A percentile compares a stretch with the other conserved stretches of the same genome.
Evolutionary conservation across 92 coral and sea anemone genomes (phyloP).

Genomic region (Zoanthus gigantus): DNA sequence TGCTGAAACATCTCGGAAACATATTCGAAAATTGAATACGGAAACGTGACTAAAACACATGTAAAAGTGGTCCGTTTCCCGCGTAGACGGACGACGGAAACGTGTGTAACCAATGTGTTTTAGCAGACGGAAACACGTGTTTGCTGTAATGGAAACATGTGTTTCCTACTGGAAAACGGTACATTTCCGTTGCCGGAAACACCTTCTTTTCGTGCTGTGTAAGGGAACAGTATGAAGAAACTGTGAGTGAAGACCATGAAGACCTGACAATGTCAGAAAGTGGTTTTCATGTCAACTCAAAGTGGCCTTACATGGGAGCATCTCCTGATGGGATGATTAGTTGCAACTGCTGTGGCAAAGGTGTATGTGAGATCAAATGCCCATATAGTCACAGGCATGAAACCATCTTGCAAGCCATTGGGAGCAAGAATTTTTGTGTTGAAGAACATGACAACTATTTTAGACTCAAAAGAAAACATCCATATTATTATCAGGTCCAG

Average conservation of each 20-base stretch:
- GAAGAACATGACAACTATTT: too few species aligned
- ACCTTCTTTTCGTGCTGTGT: too few species aligned
- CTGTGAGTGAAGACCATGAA: background rate
- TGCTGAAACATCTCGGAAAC: too few species aligned
- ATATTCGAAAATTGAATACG: too few species aligned
- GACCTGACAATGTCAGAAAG: background rate
- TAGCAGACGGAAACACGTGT: too few species aligned
- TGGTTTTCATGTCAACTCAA: constrained; percentile 28
- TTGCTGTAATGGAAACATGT: too few species aligned
- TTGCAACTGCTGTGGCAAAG: constrained; percentile 41
- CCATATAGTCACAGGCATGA: background rate
- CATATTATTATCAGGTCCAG: background rate
- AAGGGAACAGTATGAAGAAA: background rate
- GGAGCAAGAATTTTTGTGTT: background rate
- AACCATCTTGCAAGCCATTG: background rate
- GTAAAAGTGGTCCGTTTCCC: too few species aligned
- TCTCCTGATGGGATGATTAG: constrained; percentile 41
- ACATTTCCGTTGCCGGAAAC: too few species aligned
- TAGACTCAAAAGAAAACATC: background rate
- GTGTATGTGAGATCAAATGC: constrained; percentile 37
- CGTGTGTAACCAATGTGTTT: too few species aligned
- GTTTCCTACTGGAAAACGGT: too few species aligned
- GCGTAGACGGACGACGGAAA: too few species aligned
- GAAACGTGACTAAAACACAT: too few species aligned
- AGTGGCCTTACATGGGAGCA: constrained; percentile 50